Evolutionary conservation across 2,113 vertebrate species (phyloP).

Genomic region (Misgurnus mizolepis): DNA sequence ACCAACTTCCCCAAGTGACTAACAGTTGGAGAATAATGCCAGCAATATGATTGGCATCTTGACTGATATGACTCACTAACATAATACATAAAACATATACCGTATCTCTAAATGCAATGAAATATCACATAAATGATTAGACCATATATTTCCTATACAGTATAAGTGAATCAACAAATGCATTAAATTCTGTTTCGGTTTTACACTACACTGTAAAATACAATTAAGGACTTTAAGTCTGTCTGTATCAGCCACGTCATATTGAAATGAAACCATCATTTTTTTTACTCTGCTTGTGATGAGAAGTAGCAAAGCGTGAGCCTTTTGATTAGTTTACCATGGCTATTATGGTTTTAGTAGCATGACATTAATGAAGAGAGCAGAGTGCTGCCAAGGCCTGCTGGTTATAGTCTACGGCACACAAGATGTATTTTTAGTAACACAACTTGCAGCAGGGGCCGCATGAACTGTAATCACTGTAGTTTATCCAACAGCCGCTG

Average conservation of each 20-base stretch:
- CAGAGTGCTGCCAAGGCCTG: conserved; percentile 54
- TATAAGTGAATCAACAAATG: too few relatives aligned
- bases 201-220: not conserved
- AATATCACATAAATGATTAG: not conserved
- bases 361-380: conserved; percentile 45
- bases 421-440: conserved; percentile 65
- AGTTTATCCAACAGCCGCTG: not conserved
- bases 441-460: conserved; percentile 55
- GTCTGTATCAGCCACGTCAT: not conserved
- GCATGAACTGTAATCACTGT: conserved; percentile 1
- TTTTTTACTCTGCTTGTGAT: conserved; percentile 36
- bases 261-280: conserved; percentile 47
- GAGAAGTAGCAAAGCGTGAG: conserved; percentile 44
- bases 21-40: not conserved
- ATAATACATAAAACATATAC: not conserved
- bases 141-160: too few relatives aligned
- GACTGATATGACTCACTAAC: not conserved
- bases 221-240: conserved; percentile 7
- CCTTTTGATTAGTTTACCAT: conserved; percentile 44
- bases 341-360: conserved; percentile 41
- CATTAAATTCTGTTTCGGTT: not conserved
- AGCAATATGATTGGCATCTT: not conserved
- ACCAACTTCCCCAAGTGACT: conserved; percentile 51
- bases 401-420: conserved; percentile 51
- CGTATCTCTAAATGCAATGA: not conserved